Base-by-base conservation (phyloP, 2,888 invertebrate species). In the Exephanes ischioxanthus region DNA sequence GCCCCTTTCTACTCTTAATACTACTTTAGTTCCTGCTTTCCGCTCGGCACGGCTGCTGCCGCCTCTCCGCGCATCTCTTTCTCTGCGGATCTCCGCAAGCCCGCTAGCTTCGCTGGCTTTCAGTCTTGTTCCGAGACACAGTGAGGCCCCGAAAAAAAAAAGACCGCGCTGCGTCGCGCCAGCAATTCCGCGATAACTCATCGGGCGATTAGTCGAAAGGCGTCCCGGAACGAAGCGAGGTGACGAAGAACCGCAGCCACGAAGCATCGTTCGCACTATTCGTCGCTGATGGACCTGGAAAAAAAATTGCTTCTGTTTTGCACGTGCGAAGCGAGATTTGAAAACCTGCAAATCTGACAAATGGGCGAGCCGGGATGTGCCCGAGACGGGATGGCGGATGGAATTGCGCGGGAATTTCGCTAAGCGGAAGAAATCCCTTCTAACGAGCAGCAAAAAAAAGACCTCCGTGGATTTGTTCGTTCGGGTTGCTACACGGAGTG, bases 1-100 rank as follows among this genome's bases (percentile, higher is more conserved):
- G 79, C 75, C 84, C 72, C 84, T 87, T 84, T 87, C 85, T 83
- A 77, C 79, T 77, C 79, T 80, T 83, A 76, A 85, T 83, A 85
- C 85, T 83, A 80, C 83, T 85, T 83, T 80, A 83, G 79, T 83
- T 85, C 71, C 83, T 77, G 85, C 67, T 82, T 71, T 79, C 53
- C 30, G 72, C 76, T 66, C 73, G 72, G 16, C 19, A 53, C 26
- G 61, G 33, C 61, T n/a, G 71, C 30, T 77, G 37, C 61, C 11
- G 67, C 30, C 76, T 26, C 30, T 51, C 66, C 77, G 37, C 61
- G 68, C 33, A 33, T 77, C 76, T 72, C 71, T 48, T 67, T 67
- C 53, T 53, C 73, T 72, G 67, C 51, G 51, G 75, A 61, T 51
- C 14, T 63, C 63, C 26, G 63, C 30, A 30, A 33, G 53, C 16